Evolutionary conservation across 2,888 invertebrate species (phyloP).

Genomic region (Gastrophysa polygoni): DNA sequence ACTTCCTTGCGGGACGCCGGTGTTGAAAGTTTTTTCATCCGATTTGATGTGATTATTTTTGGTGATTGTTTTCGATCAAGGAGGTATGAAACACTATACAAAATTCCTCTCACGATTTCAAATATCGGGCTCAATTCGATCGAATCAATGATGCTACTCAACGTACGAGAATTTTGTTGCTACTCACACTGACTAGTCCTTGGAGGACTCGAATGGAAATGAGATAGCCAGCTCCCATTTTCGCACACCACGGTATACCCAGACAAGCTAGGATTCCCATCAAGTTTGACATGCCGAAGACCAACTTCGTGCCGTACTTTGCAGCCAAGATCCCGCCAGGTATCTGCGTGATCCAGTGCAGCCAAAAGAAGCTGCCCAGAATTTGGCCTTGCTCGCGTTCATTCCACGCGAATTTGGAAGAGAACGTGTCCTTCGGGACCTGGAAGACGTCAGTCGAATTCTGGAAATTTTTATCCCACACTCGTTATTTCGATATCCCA

Average conservation of each 20-base stretch:
- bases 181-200: constrained; percentile 71
- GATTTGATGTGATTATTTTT: no score
- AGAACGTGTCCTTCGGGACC: no score
- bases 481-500: not conserved
- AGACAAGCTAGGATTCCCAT: constrained; percentile 69
- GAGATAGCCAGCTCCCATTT: constrained; percentile 63
- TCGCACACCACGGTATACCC: constrained; percentile 69
- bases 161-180: no score
- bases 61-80: no score
- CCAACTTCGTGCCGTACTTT: constrained; percentile 72
- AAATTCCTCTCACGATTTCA: no score
- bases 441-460: not conserved
- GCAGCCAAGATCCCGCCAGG: constrained; percentile 74
- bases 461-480: not conserved
- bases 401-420: constrained; percentile 63
- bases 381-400: constrained; percentile 67
- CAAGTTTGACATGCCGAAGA: constrained; percentile 72
- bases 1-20: no score
- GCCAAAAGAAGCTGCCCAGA: constrained; percentile 74
- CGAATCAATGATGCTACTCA: no score
- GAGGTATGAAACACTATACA: no score
- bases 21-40: no score
- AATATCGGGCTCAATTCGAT: no score
- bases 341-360: constrained; percentile 73
- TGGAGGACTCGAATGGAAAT: constrained; percentile 68